Conservation (phyloP, 2,888 invertebrate genomes). For the Noctua fimbriata region DNA sequence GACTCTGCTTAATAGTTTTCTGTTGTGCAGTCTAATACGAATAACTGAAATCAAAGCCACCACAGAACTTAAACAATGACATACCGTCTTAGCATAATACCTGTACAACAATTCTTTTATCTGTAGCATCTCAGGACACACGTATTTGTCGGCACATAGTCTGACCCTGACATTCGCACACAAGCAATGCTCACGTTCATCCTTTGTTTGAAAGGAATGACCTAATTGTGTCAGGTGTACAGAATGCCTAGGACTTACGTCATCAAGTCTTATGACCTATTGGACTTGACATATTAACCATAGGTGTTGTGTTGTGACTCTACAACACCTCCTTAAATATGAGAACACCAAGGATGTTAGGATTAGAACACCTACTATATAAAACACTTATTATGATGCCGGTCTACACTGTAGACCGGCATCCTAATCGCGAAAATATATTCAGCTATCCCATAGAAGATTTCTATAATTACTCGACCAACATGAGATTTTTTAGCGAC, state of each 20-base stretch:
- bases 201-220: conserved; percentile 50
- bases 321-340: too few species aligned
- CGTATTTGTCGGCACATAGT: neutral
- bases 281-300: conserved; percentile 2
- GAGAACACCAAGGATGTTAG: too few species aligned
- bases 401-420: neutral
- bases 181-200: conserved; percentile 25
- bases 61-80: neutral
- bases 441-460: too few species aligned
- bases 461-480: too few species aligned
- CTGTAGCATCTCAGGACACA: neutral
- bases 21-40: neutral
- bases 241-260: conserved; percentile 19
- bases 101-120: neutral
- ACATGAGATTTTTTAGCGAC: too few species aligned
- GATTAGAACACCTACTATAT: too few species aligned
- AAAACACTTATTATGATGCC: too few species aligned
- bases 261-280: conserved; percentile 33
- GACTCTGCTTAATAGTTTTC: neutral
- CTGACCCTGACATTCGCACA: conserved; percentile 41
- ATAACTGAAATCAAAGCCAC: neutral
- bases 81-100: neutral
- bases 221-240: conserved; percentile 28
- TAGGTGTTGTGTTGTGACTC: too few species aligned
- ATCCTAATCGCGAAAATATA: too few species aligned